Percentiles rank a stretch among this genome's conserved stretches.
Evolutionary conservation across 2,888 invertebrate species (phyloP).

Genomic region (Lasioglossum calceatum): DNA sequence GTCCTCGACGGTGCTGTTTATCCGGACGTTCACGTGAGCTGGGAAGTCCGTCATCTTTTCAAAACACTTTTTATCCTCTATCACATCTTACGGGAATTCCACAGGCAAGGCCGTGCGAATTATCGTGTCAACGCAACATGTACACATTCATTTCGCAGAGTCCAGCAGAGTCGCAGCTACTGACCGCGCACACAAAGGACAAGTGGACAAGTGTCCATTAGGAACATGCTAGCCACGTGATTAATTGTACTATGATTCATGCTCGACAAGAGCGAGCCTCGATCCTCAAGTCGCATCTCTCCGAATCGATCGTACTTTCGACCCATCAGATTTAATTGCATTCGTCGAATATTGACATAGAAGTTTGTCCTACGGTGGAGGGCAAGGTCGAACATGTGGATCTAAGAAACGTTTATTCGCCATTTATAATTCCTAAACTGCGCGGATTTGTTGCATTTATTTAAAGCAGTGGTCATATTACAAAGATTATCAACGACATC

Average conservation of each 20-base stretch:
- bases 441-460: no score
- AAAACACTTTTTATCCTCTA: not conserved
- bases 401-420: not conserved
- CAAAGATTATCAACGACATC: no score
- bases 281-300: not conserved
- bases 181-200: not conserved
- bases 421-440: not conserved
- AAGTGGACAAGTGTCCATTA: conserved; percentile 11
- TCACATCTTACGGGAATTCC: conserved; percentile 10
- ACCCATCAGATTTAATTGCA: not conserved
- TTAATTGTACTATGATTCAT: conserved; percentile 46
- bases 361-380: not conserved
- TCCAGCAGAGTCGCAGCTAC: conserved; percentile 1
- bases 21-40: conserved; percentile 63
- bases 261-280: conserved; percentile 19
- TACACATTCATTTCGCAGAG: not conserved
- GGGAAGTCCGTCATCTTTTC: conserved; percentile 64
- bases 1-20: conserved; percentile 62
- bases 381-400: not conserved
- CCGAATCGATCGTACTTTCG: not conserved
- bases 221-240: conserved; percentile 43
- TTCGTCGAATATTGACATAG: not conserved
- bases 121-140: not conserved
- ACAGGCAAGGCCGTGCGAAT: not conserved
- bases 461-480: no score